These are phyloP conservation scores for Pentalonia nigronervosa DNA, from an alignment of 1,140 invertebrate genomes.

Conservation along the genomic window DNA sequence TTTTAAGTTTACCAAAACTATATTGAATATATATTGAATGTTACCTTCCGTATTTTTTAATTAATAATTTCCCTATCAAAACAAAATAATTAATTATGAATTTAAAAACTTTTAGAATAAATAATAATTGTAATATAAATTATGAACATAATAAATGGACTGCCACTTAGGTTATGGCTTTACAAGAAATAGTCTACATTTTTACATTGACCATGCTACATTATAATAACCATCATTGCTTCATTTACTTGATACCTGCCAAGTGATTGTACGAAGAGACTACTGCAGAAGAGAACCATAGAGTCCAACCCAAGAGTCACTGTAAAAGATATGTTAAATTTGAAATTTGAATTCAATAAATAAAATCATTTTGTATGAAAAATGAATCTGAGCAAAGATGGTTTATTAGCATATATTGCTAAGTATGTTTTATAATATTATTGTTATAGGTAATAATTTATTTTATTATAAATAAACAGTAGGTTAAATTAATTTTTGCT, in stretches of 20 bases:
- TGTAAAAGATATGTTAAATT: no score
- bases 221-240: neutral
- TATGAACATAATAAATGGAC: neutral
- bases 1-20: neutral
- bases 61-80: neutral
- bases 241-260: neutral
- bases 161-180: neutral
- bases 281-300: no score
- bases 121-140: neutral
- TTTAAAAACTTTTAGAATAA: neutral
- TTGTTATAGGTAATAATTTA: no score
- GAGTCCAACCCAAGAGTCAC: no score
- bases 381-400: no score
- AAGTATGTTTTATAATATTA: no score
- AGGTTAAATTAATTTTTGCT: no score
- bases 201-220: neutral
- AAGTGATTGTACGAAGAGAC: neutral
- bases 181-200: neutral
- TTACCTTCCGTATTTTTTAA: neutral
- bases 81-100: neutral
- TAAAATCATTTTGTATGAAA: no score
- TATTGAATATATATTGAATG: neutral
- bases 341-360: no score
- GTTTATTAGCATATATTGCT: no score
- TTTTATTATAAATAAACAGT: no score